These are phyloP conservation scores for Corydoras maculifer DNA, from an alignment of 2,113 vertebrate species.

Conservation along the genomic window DNA sequence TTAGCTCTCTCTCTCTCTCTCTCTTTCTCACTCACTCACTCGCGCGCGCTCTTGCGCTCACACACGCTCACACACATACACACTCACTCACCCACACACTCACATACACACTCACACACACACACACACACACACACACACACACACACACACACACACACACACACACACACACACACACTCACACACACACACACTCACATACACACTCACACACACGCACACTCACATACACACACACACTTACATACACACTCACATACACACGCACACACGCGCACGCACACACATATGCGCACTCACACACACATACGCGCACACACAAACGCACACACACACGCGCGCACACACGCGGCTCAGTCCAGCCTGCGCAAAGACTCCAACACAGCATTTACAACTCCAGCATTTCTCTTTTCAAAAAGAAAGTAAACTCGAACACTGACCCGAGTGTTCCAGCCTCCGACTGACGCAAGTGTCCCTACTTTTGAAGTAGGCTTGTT, in stretches of 20 bases:
- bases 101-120: too few species aligned
- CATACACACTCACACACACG: too few species aligned
- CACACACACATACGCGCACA: not conserved
- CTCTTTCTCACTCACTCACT: not conserved
- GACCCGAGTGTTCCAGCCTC: conserved; percentile 55
- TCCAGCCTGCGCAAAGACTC: conserved; percentile 51
- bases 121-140: not conserved
- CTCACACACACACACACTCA: not conserved
- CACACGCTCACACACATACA: not conserved
- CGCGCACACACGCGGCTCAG: conserved; percentile 54
- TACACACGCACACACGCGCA: conserved; percentile 33
- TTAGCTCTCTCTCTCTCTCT: conserved; percentile 45
- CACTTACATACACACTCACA: not conserved
- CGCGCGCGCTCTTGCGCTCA: not conserved
- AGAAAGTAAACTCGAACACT: conserved; percentile 35
- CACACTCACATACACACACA: not conserved
- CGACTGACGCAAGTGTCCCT: conserved; percentile 37
- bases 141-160: not conserved
- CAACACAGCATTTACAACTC: not conserved
- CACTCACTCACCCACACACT: not conserved
- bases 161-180: conserved; percentile 20
- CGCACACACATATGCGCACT: not conserved
- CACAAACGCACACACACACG: not conserved
- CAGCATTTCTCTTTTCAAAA: not conserved
- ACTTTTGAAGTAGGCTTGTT: conserved; percentile 8